Evolutionary conservation across 2,797 vertebrate genomes (phyloP), one percentile per base, ranked within the genome.

Genomic region (Tamandua tetradactyla): DNA sequence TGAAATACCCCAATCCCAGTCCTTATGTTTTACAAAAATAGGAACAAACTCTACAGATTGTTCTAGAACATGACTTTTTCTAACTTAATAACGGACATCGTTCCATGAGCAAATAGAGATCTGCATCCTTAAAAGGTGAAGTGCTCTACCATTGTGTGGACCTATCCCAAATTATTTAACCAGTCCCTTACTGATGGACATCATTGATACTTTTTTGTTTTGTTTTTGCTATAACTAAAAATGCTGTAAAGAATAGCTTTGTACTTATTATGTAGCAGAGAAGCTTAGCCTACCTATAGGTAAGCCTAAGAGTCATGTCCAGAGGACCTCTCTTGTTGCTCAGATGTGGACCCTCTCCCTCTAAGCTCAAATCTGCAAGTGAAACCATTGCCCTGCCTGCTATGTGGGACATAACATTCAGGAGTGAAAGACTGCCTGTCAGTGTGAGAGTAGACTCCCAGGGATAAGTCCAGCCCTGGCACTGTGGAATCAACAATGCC

Each of bases 101-200:
- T 95, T 91, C 61, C 83, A 72, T 64, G 7, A 94, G n/a, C 42
- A 90, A 85, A 85, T 4, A 72, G 68, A 92, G 40, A 94, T 12
- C 18, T 62, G 61, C 22, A 86, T 55, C 80, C 59, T 61, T 66
- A 81, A 91, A 23, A 93, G 49, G 9, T 94, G 57, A n/a, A 91
- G 27, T 57, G 37, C 20, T 47, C 44, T 76, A 88, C 32, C 30
- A 30, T 1, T 32, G 49, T 35, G 47, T 37, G 59, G 42, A 76
- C 14, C 20, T 27, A 66, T 47, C 57, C 91, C 20, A 66, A 8
- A n/a, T 52, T 71, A 71, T 32, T 81, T 85, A 84, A 61, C 47
- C 13, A 85, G 37, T 49, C 8, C 13, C 75, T 75, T 17, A 76
- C 22, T n/a, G 37, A 68, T 3, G 27, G 40, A 61, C 35, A 66